Conservation (phyloP, 2,113 vertebrate genomes). For the Coregonus clupeaformis region DNA sequence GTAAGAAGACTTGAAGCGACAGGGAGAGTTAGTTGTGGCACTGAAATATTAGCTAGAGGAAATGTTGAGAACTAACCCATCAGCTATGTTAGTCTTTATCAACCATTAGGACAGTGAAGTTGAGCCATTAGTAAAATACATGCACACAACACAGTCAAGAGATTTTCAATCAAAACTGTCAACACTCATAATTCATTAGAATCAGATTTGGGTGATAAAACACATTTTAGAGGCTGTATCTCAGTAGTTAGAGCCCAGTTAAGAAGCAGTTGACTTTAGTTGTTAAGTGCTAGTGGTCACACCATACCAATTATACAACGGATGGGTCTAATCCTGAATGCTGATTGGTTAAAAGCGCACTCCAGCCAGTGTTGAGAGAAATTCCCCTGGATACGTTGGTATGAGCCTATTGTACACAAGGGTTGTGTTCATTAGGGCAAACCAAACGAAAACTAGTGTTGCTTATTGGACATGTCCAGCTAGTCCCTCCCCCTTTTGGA, state of each 20-base stretch:
- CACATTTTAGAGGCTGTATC: too few relatives aligned
- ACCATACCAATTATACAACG: conserved; percentile 16
- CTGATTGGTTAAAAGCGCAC: too few relatives aligned
- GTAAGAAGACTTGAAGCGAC: neutral
- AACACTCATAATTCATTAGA: neutral
- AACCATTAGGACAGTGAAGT: neutral
- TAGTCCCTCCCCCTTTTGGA: too few relatives aligned
- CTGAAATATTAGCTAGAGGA: neutral
- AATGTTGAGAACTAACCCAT: neutral
- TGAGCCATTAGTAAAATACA: neutral
- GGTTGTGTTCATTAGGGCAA: too few relatives aligned
- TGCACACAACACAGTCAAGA: neutral
- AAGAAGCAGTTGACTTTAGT: neutral
- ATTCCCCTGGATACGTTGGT: conserved; percentile 28
- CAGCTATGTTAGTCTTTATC: neutral
- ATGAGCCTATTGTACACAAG: neutral
- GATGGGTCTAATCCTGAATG: neutral
- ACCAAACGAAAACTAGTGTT: too few relatives aligned
- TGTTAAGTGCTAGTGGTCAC: neutral
- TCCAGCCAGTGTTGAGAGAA: neutral
- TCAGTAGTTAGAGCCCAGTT: neutral
- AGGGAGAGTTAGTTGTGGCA: neutral
- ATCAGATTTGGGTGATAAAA: neutral
- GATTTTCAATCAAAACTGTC: neutral
- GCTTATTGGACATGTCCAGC: too few relatives aligned